Evolutionary conservation across 2,888 invertebrate genomes (phyloP).

Genomic region (Thalpophila matura): DNA sequence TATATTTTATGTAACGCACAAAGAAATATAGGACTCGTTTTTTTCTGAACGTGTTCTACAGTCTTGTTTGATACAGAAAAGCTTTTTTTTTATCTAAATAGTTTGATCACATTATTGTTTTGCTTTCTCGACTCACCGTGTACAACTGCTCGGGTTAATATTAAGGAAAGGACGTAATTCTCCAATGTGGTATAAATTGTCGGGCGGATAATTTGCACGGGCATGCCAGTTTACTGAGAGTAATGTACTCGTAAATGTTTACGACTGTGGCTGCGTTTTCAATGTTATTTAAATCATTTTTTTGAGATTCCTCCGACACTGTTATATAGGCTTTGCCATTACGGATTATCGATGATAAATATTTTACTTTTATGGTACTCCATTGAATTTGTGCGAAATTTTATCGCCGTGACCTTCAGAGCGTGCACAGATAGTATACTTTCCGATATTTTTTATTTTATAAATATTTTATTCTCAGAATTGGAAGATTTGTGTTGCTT

Average conservation of each 20-base stretch:
- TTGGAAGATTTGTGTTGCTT: conserved; percentile 10
- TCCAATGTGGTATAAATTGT: conserved; percentile 70
- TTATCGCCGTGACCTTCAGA: conserved; percentile 56
- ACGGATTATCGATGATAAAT: conserved; percentile 77
- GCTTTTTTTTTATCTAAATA: conserved; percentile 63
- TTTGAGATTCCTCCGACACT: conserved; percentile 72
- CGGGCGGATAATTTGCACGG: conserved; percentile 79
- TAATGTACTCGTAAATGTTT: conserved; percentile 90
- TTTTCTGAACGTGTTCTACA: conserved; percentile 31
- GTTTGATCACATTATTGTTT: conserved; percentile 68
- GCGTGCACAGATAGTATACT: conserved; percentile 32
- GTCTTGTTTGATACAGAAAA: conserved; percentile 34
- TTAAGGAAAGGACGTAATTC: conserved; percentile 65
- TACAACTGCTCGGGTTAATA: conserved; percentile 49
- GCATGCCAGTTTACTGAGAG: conserved; percentile 81
- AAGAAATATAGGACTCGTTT: conserved; percentile 57
- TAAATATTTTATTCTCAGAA: conserved; percentile 26
- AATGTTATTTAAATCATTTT: conserved; percentile 84
- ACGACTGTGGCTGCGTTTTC: conserved; percentile 82
- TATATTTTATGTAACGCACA: conserved; percentile 73
- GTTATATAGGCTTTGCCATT: conserved; percentile 70
- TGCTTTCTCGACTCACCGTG: conserved; percentile 41
- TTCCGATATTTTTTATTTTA: conserved; percentile 7
- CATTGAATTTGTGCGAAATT: conserved; percentile 68
- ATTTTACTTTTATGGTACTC: conserved; percentile 78